These are phyloP conservation scores for Mycteria americana DNA, from an alignment of 2,797 vertebrate species.

Conservation along the genomic window DNA sequence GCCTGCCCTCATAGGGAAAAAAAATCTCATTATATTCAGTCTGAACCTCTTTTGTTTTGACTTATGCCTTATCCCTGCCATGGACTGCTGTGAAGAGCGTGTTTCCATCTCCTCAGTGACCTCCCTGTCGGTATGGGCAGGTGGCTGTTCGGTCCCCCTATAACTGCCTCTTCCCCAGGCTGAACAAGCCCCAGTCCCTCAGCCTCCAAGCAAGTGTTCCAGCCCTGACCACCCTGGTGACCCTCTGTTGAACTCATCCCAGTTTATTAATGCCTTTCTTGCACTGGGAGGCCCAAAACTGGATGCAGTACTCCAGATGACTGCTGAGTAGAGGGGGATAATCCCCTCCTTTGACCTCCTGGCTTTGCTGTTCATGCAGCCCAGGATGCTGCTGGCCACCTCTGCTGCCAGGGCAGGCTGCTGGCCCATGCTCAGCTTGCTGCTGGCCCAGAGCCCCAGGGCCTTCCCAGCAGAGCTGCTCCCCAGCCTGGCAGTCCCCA, in stretches of 20 bases:
- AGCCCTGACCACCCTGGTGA: not conserved
- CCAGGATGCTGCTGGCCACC: not conserved
- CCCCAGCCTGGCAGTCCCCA: not conserved
- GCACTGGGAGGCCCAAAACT: not conserved
- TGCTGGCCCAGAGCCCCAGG: not conserved
- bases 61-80: not conserved
- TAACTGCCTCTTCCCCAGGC: not conserved
- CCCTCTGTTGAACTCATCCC: not conserved
- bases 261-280: not conserved
- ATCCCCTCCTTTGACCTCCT: not conserved
- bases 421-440: not conserved
- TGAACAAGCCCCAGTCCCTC: not conserved
- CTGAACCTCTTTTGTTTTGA: not conserved
- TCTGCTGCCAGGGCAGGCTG: not conserved
- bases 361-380: too few relatives aligned
- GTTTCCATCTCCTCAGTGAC: not conserved
- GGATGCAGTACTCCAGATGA: not conserved
- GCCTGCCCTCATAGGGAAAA: not conserved
- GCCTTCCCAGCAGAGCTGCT: not conserved
- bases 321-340: not conserved
- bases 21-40: not conserved
- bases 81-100: fast-evolving
- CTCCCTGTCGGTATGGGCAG: not conserved
- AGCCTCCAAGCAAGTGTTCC: not conserved
- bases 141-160: not conserved